A percentile compares a stretch with the other conserved stretches of the same genome.
These are phyloP conservation scores for Tragopan temminckii DNA, from an alignment of 2,797 vertebrate species.

Conservation along the genomic window DNA sequence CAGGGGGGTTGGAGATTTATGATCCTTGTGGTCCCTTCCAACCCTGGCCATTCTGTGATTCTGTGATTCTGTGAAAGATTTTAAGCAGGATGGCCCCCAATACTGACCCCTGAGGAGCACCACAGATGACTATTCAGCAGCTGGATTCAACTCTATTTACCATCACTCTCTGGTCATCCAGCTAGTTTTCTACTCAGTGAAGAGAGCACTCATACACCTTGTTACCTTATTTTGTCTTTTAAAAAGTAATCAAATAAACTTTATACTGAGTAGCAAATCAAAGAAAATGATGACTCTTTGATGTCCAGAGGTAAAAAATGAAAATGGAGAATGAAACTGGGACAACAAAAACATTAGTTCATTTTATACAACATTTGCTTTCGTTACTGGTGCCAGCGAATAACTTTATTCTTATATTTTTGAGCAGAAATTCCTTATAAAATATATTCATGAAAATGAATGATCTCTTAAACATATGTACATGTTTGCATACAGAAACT, in stretches of 20 bases:
- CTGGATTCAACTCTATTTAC: too few relatives aligned
- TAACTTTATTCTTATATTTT: not conserved
- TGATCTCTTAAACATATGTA: not conserved
- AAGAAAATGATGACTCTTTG: not conserved
- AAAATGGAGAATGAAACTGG: not conserved
- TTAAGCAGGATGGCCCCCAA: too few relatives aligned
- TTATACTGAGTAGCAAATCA: not conserved
- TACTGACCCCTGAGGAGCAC: too few relatives aligned
- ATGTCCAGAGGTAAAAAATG: not conserved
- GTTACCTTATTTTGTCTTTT: not conserved
- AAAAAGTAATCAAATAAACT: not conserved
- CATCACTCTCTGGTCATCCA: too few relatives aligned
- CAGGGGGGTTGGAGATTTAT: too few relatives aligned
- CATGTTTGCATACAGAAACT: accelerated
- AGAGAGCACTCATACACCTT: too few relatives aligned
- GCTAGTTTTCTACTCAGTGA: too few relatives aligned
- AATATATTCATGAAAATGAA: not conserved
- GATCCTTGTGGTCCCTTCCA: too few relatives aligned
- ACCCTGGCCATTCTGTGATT: too few relatives aligned
- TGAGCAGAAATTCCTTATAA: not conserved
- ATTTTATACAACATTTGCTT: accelerated
- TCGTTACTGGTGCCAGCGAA: accelerated
- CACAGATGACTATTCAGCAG: too few relatives aligned
- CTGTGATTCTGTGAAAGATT: too few relatives aligned
- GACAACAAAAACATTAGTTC: not conserved